Evolutionary conservation across 2,888 invertebrate genomes (phyloP).

Genomic region (Ceraclea dissimilis): DNA sequence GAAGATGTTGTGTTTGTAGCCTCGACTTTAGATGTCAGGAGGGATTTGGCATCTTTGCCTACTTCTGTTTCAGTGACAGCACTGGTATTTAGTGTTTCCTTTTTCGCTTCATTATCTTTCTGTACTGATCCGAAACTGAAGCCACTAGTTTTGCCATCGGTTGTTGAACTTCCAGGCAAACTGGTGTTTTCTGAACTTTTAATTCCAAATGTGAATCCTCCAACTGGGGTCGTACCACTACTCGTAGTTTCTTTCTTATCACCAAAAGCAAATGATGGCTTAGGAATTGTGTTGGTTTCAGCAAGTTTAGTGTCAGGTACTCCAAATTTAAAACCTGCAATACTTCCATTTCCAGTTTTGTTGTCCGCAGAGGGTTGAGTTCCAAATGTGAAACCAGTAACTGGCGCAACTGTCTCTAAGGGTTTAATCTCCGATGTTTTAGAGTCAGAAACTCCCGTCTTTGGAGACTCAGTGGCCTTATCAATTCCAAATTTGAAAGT

Average conservation of each 20-base stretch:
- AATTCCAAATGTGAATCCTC: constrained; percentile 23
- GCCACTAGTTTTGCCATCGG: constrained; percentile 6
- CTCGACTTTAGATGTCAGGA: background rate
- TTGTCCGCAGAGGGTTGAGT: constrained; percentile 26
- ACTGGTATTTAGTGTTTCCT: constrained; percentile 3
- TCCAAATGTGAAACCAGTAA: constrained; percentile 36
- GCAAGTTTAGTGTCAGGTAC: constrained; percentile 21
- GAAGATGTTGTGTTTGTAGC: background rate
- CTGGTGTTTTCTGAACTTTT: constrained; percentile 22
- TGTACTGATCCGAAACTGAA: constrained; percentile 12
- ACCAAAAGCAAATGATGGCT: constrained; percentile 6
- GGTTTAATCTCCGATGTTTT: constrained; percentile 39
- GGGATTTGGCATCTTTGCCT: background rate
- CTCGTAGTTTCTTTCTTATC: constrained; percentile 10
- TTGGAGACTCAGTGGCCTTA: constrained; percentile 30
- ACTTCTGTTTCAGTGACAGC: background rate
- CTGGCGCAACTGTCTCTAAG: constrained; percentile 27
- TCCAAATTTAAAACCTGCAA: constrained; percentile 30
- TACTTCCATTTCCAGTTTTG: constrained; percentile 8
- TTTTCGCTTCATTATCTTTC: constrained; percentile 4
- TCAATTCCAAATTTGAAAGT: constrained; percentile 46
- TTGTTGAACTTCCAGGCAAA: background rate
- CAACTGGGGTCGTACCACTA: background rate
- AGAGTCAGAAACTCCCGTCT: constrained; percentile 1
- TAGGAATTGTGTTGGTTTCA: background rate